These are phyloP conservation scores for Apeira syringaria DNA, from an alignment of 2,888 invertebrate genomes.

Conservation along the genomic window DNA sequence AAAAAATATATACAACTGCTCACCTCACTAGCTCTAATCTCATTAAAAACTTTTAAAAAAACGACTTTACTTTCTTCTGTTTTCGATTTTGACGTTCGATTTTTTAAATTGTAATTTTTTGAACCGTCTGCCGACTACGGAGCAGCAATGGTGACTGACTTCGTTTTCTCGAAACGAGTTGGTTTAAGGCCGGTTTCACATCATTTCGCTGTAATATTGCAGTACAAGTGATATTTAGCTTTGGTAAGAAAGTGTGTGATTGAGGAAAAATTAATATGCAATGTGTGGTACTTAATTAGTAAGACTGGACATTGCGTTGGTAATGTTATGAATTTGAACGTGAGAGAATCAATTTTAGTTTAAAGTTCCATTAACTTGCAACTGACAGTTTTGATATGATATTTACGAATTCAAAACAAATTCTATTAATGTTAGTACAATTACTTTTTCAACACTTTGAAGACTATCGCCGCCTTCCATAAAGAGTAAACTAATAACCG, in stretches of 20 bases:
- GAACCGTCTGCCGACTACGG: constrained; percentile 41
- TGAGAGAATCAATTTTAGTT: background rate
- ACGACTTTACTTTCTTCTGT: constrained; percentile 30
- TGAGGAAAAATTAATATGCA: constrained; percentile 56
- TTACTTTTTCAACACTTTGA: too few relatives aligned
- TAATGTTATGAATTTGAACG: background rate
- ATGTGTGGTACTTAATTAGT: constrained; percentile 19
- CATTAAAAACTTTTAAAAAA: constrained; percentile 20
- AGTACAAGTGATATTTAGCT: constrained; percentile 43
- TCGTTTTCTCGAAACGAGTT: constrained; percentile 67
- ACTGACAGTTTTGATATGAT: too few relatives aligned
- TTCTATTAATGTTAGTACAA: too few relatives aligned
- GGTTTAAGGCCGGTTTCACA: constrained; percentile 46
- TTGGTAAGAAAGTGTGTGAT: constrained; percentile 57
- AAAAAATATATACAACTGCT: constrained; percentile 29
- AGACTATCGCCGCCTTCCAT: too few relatives aligned
- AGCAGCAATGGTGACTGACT: constrained; percentile 55
- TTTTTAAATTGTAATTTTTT: constrained; percentile 31
- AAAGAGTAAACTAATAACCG: too few relatives aligned
- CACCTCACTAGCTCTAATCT: constrained; percentile 4
- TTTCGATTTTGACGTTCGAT: constrained; percentile 29
- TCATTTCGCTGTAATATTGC: constrained; percentile 53
- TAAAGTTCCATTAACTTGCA: too few relatives aligned
- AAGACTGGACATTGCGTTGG: background rate
- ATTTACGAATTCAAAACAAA: too few relatives aligned